These are phyloP conservation scores for Mesaphorura yosii DNA, from an alignment of 1,140 invertebrate species.

Conservation along the genomic window DNA sequence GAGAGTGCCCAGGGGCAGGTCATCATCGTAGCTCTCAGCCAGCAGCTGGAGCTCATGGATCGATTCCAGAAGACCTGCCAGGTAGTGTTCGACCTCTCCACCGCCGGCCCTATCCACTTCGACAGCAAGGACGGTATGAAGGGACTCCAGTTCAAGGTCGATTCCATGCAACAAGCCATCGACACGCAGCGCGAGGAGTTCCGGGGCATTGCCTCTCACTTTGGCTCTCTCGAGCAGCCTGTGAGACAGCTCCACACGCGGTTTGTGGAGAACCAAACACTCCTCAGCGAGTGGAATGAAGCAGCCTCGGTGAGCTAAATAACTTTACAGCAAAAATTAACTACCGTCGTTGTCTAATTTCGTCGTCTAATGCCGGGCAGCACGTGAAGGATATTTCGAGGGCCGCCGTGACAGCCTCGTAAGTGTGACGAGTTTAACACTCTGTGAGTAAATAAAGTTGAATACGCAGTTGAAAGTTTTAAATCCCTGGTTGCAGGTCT, in stretches of 20 bases:
- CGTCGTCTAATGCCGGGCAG: constrained; percentile 8
- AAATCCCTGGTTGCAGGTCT: too few species aligned
- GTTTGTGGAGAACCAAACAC: constrained; percentile 34
- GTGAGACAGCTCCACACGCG: constrained; percentile 44
- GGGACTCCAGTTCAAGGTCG: constrained; percentile 16
- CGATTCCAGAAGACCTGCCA: constrained; percentile 25
- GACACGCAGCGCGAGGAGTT: constrained; percentile 31
- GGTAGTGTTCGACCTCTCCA: constrained; percentile 7
- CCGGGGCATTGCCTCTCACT: constrained; percentile 36
- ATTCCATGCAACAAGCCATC: constrained; percentile 14
- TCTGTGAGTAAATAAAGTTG: not conserved
- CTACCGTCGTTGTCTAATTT: not conserved
- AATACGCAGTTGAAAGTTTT: too few species aligned
- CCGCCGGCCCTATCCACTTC: not conserved
- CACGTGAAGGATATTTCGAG: constrained; percentile 39
- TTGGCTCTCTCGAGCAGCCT: constrained; percentile 37
- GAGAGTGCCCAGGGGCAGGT: constrained; percentile 23
- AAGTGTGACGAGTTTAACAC: too few species aligned
- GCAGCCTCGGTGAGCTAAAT: constrained; percentile 44
- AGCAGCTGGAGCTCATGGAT: constrained; percentile 27
- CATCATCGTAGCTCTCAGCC: constrained; percentile 22
- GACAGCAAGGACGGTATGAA: constrained; percentile 1
- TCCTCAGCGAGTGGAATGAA: constrained; percentile 58
- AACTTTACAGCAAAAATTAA: not conserved
- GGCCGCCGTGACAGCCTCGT: constrained; percentile 47